phyloP scores from a whole-genome alignment of 2,888 invertebrate species.

The Napeogenes sylphis region DNA sequence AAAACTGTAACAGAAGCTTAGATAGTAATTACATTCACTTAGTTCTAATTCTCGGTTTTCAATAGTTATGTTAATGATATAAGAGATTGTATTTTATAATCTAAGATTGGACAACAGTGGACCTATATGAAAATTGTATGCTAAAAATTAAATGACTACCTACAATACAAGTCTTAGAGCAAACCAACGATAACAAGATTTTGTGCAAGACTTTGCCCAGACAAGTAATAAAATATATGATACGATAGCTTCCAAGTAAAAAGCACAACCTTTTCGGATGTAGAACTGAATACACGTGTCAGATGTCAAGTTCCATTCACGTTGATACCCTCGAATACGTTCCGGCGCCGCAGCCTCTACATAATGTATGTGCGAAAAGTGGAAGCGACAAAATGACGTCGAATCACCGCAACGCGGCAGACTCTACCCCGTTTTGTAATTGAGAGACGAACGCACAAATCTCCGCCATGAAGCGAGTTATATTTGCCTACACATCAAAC shows the following conservation, averaged over 20 bases:
- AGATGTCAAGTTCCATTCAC: conserved; percentile 68
- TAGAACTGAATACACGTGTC: conserved; percentile 60
- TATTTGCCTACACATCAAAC: conserved; percentile 78
- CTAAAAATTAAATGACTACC: too few relatives aligned
- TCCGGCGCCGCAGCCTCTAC: conserved; percentile 48
- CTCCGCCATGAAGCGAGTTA: conserved; percentile 69
- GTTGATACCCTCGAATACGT: conserved; percentile 61
- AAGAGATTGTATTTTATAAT: too few relatives aligned
- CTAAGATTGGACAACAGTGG: too few relatives aligned
- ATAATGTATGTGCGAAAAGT: conserved; percentile 58
- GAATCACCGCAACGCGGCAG: conserved; percentile 48
- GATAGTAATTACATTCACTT: neutral
- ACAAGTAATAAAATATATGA: too few relatives aligned
- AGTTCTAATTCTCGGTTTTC: too few relatives aligned
- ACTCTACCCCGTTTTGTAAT: conserved; percentile 62
- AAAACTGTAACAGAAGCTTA: conserved; percentile 7
- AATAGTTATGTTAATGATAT: too few relatives aligned
- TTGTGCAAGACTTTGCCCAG: too few relatives aligned
- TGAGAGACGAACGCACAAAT: conserved; percentile 69
- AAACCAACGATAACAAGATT: too few relatives aligned
- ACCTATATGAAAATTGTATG: too few relatives aligned
- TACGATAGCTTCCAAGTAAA: conserved; percentile 23
- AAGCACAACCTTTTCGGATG: conserved; percentile 49
- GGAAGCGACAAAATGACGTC: conserved; percentile 45
- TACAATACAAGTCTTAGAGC: too few relatives aligned